Percentiles rank a stretch among this genome's conserved stretches.
These are phyloP conservation scores for Thelaira solivaga DNA, from an alignment of 2,888 invertebrate genomes.

Conservation along the genomic window DNA sequence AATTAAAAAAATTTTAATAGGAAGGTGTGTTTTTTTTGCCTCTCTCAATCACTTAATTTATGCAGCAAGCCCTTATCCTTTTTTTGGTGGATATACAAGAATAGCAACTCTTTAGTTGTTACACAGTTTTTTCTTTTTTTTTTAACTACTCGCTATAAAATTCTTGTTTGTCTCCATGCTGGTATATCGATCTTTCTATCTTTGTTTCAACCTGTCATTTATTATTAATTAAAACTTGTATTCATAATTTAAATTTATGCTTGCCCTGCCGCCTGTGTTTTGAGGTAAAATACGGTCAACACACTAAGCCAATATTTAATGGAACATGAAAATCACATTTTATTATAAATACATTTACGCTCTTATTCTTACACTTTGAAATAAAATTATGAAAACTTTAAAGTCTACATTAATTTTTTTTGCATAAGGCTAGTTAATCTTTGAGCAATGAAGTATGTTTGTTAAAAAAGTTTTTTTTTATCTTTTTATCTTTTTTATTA, in stretches of 20 bases:
- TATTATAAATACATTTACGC: too few species aligned
- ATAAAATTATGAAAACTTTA: too few species aligned
- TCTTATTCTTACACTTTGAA: too few species aligned
- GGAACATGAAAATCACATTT: background rate
- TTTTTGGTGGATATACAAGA: background rate
- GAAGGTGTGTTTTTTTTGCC: too few species aligned
- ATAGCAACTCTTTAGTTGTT: background rate
- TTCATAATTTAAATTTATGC: slow-evolving; percentile 6
- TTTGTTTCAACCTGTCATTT: slow-evolving; percentile 14
- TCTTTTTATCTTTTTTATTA: too few species aligned
- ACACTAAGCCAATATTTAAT: background rate
- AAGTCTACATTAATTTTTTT: too few species aligned
- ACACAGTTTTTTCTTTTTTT: background rate
- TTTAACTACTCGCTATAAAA: background rate
- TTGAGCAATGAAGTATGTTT: too few species aligned
- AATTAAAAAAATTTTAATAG: too few species aligned
- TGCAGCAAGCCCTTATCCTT: background rate
- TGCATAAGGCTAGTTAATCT: too few species aligned
- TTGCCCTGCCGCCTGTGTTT: background rate
- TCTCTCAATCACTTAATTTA: too few species aligned
- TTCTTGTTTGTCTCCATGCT: background rate
- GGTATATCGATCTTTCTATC: background rate
- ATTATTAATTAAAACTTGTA: slow-evolving; percentile 32
- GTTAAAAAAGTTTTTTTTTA: too few species aligned
- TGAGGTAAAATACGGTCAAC: background rate